Base-by-base conservation (phyloP, 2,797 vertebrate genomes). In the Molothrus ater region DNA sequence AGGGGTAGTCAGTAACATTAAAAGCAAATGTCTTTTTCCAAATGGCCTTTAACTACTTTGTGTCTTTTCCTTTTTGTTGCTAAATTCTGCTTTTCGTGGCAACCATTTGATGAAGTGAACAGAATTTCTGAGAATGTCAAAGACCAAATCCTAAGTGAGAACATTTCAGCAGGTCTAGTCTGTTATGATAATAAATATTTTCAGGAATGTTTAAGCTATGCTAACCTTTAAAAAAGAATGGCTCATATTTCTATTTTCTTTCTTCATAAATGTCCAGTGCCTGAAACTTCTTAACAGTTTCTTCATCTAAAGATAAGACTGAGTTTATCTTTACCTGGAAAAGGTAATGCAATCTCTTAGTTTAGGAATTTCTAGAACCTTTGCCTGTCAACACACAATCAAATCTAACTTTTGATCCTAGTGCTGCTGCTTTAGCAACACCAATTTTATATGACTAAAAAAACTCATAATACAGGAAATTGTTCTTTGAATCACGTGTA, bases 151-250 rank as follows among this genome's bases (percentile, higher is more conserved):
- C 83, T 74, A 71, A 80, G 57, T 19, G 1, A 88, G 86, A 92
- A 73, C 11, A 24, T 80, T 84, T 88, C 86, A 88, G 68, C 57
- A 91, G 71, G 74, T 94, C 71, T 76, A 53, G 50, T 71, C 83
- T 95, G 90, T 93, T 95, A 92, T 94, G 95, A 86, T 73, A 94
- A 70, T 93, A 94, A 96, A 96, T 94, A 94, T 93, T 96, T 90
- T 82, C 78, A 90, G 74, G 83, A 96, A 95, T 88, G 76, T 86
- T 91, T 84, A 93, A 96, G 54, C 68, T 86, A 48, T 92, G 74
- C 73, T 94, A 95, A 93, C 78, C 74, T 93, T 95, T 86, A 40
- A 75, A 91, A 86, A 86, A 81, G 68, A 94, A 82, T 79, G 69
- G 54, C 61, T 97, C 91, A 51, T 60, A 57, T 93, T 91, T 92